Conservation (phyloP, 2,888 invertebrate genomes). For the Bombyx huttoni region DNA sequence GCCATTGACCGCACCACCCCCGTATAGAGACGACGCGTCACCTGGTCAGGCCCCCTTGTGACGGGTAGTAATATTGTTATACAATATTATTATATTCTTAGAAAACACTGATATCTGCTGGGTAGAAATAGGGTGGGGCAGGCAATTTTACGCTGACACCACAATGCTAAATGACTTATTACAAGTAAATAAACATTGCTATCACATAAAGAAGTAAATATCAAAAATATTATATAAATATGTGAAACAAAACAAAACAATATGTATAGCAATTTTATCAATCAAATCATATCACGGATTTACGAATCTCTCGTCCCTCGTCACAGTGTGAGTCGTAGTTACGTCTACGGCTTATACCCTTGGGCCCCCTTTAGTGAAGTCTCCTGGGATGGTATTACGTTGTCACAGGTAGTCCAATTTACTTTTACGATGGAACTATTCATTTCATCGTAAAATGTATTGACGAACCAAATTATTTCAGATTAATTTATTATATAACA, state of each 20-base stretch:
- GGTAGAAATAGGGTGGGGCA: too few species aligned
- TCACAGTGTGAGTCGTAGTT: conserved; percentile 32
- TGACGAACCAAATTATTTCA: not conserved
- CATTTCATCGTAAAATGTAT: not conserved
- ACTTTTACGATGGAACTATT: conserved; percentile 46
- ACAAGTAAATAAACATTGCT: too few species aligned
- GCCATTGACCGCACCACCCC: too few species aligned
- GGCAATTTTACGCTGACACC: too few species aligned
- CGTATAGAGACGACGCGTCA: too few species aligned
- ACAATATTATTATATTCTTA: too few species aligned
- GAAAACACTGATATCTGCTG: too few species aligned
- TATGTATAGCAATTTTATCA: not conserved
- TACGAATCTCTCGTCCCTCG: conserved; percentile 24
- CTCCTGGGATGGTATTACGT: conserved; percentile 47
- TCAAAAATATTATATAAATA: too few species aligned
- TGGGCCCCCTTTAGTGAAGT: conserved; percentile 25
- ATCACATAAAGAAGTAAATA: too few species aligned
- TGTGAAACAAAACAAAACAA: not conserved
- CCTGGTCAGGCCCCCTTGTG: too few species aligned
- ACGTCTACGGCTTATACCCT: conserved; percentile 43
- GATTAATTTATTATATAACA: not conserved
- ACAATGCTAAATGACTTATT: too few species aligned
- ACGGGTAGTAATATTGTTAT: too few species aligned
- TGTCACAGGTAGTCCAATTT: conserved; percentile 55
- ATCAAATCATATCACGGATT: conserved; percentile 10